Percentiles rank a stretch among this genome's conserved stretches.
Evolutionary conservation across 2,113 vertebrate species (phyloP).

Genomic region (Actenoides lindsayi): DNA sequence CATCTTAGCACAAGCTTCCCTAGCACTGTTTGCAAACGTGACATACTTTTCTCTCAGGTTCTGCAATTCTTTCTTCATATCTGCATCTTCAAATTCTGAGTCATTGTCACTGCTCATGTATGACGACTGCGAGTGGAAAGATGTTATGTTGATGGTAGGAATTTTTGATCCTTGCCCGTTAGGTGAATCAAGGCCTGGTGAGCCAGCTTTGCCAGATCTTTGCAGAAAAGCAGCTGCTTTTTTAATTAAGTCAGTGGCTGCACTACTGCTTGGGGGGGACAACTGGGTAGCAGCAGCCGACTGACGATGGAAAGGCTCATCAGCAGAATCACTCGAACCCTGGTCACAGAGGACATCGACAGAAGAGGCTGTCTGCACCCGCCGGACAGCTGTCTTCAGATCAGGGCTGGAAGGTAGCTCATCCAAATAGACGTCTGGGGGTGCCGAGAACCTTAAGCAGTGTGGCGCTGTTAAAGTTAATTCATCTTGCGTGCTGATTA

Average conservation of each 20-base stretch:
- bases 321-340: constrained; percentile 91
- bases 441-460: constrained; percentile 90
- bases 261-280: constrained; percentile 73
- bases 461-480: constrained; percentile 80
- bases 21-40: neutral
- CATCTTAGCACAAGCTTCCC: neutral
- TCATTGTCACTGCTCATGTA: constrained; percentile 98
- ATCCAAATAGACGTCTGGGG: constrained; percentile 92
- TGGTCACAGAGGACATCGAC: constrained; percentile 77
- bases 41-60: constrained; percentile 93
- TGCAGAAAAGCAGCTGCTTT: constrained; percentile 90
- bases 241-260: constrained; percentile 88
- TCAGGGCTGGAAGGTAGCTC: constrained; percentile 83
- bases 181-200: constrained; percentile 83
- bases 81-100: constrained; percentile 93
- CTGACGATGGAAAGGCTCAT: constrained; percentile 80
- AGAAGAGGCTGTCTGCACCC: constrained; percentile 81
- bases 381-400: constrained; percentile 75
- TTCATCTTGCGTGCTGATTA: constrained; percentile 89
- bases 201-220: constrained; percentile 83
- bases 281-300: constrained; percentile 65
- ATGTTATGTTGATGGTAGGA: constrained; percentile 82
- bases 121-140: constrained; percentile 85
- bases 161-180: constrained; percentile 79
- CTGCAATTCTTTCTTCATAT: constrained; percentile 93